Evolutionary conservation across 1,140 invertebrate species (phyloP).

Genomic region (Acromyrmex charruanus): DNA sequence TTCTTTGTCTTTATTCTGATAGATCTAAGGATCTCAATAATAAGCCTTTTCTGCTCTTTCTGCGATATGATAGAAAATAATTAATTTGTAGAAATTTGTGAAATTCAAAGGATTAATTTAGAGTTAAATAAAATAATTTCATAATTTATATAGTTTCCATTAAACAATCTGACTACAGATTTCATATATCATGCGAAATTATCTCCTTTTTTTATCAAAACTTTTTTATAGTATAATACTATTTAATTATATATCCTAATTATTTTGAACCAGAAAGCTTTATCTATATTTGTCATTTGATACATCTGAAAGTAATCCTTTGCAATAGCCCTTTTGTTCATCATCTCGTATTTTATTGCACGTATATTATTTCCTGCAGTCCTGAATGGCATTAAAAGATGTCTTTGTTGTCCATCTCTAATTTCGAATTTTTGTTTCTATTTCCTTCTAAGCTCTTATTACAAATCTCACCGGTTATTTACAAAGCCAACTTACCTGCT

Average conservation of each 20-base stretch:
- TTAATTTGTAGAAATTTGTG: constrained; percentile 8
- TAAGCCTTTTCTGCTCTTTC: not conserved
- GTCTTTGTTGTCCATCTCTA: constrained; percentile 8
- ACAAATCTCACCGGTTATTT: not conserved
- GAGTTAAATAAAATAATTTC: not conserved
- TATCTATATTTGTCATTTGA: not conserved
- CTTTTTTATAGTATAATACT: not conserved
- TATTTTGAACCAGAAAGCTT: not conserved
- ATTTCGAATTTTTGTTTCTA: constrained; percentile 1
- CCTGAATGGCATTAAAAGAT: not conserved
- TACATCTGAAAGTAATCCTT: not conserved
- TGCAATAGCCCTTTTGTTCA: not conserved
- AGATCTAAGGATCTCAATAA: not conserved
- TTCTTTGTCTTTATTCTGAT: not conserved
- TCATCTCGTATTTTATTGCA: not conserved
- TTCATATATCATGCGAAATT: not conserved
- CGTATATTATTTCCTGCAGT: not conserved
- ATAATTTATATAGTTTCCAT: too few relatives aligned
- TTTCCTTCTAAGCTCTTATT: constrained; percentile 16
- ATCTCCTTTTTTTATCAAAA: not conserved
- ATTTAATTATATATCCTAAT: not conserved
- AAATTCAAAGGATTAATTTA: not conserved
- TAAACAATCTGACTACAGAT: too few relatives aligned
- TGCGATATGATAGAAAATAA: not conserved
- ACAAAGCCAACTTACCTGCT: constrained; percentile 40